A percentile compares a stretch with the other conserved stretches of the same genome.
phyloP scores from a whole-genome alignment of 1,140 invertebrate genomes.

The Metaphire vulgaris region DNA sequence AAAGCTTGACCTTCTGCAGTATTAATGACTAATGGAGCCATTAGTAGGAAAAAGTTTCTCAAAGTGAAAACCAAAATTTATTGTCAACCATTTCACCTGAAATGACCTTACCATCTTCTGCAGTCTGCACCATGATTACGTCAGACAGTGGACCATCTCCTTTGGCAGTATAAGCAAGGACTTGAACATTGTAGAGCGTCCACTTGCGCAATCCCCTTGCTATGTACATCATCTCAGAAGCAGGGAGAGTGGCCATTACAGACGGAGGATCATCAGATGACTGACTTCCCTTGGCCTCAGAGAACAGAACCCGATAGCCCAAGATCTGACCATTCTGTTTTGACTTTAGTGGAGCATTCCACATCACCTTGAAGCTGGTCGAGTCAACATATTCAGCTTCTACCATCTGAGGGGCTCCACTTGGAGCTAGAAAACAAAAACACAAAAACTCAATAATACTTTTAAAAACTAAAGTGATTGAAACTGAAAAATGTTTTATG shows the following conservation, averaged over 20 bases:
- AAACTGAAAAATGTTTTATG: no score
- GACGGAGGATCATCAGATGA: neutral
- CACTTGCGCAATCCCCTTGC: constrained; percentile 70
- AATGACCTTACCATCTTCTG: constrained; percentile 93
- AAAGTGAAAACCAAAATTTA: no score
- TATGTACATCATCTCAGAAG: neutral
- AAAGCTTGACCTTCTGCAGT: no score
- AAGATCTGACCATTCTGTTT: constrained; percentile 81
- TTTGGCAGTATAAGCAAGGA: constrained; percentile 48
- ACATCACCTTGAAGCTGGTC: constrained; percentile 76
- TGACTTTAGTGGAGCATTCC: constrained; percentile 80
- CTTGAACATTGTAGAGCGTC: constrained; percentile 63
- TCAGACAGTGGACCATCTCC: constrained; percentile 69
- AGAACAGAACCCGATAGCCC: constrained; percentile 83
- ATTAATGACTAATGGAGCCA: no score
- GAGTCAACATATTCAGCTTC: constrained; percentile 75
- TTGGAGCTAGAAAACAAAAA: constrained; percentile 57
- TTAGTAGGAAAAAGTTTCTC: no score
- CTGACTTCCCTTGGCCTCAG: constrained; percentile 41
- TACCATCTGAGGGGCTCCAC: constrained; percentile 89
- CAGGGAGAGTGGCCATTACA: neutral
- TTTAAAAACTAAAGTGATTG: no score
- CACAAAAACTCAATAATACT: no score
- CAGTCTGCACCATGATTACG: constrained; percentile 82
- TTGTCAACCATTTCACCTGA: no score